These are phyloP conservation scores for Notolabrus celidotus DNA, from an alignment of 2,797 vertebrate species.

Conservation along the genomic window DNA sequence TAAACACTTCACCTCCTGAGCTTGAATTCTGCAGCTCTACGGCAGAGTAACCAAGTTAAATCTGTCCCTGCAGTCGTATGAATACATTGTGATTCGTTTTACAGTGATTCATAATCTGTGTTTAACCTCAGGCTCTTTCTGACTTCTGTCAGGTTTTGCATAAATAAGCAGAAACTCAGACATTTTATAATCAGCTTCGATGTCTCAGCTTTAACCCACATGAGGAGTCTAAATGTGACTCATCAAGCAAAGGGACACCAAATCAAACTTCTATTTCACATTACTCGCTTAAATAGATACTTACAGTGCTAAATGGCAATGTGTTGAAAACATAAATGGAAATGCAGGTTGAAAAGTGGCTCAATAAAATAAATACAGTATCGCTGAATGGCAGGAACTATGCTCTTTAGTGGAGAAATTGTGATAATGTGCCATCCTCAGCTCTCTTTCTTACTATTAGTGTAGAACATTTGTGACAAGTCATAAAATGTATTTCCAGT, in stretches of 20 bases:
- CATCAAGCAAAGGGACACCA: not conserved
- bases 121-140: not conserved
- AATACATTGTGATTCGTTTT: not conserved
- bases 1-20: not conserved
- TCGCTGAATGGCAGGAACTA: too few relatives aligned
- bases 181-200: not conserved
- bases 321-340: too few relatives aligned
- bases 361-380: too few relatives aligned
- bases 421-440: too few relatives aligned
- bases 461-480: too few relatives aligned
- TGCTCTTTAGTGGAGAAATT: too few relatives aligned
- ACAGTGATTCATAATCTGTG: not conserved
- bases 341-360: too few relatives aligned
- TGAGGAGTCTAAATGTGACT: not conserved
- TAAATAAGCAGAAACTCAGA: not conserved
- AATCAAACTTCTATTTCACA: not conserved
- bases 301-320: too few relatives aligned
- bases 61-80: not conserved
- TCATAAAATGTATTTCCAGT: too few relatives aligned
- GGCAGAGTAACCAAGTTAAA: not conserved
- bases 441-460: too few relatives aligned
- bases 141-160: not conserved
- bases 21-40: not conserved
- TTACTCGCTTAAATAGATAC: too few relatives aligned
- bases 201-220: not conserved